Conservation (phyloP, 1,140 invertebrate species). For the Orchestia grillus region DNA sequence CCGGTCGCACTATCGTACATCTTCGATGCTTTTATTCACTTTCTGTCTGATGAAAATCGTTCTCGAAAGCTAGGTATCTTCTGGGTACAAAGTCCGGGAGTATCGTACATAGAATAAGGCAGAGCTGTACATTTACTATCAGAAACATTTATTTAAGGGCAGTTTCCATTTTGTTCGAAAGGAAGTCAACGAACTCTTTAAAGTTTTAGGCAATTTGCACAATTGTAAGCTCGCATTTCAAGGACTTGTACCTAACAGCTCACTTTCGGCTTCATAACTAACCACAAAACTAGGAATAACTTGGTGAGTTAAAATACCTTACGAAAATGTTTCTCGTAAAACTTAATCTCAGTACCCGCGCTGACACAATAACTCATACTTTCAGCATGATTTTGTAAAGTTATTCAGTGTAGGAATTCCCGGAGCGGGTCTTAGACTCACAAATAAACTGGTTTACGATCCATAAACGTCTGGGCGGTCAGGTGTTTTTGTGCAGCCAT, state of each 20-base stretch:
- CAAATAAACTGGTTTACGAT: conserved; percentile 56
- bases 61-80: background rate
- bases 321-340: conserved; percentile 7
- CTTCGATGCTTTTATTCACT: background rate
- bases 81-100: background rate
- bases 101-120: background rate
- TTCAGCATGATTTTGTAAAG: conserved; percentile 27
- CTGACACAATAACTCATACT: conserved; percentile 45
- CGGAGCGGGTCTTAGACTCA: background rate
- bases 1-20: background rate
- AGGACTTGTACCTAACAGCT: background rate
- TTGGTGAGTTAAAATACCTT: background rate
- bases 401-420: conserved; percentile 45
- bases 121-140: no score
- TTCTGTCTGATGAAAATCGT: background rate
- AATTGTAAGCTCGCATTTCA: background rate
- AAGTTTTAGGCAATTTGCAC: background rate
- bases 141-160: no score
- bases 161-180: background rate
- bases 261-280: background rate
- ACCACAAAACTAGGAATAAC: background rate
- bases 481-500: conserved; percentile 31
- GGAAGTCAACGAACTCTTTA: background rate
- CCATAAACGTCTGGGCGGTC: conserved; percentile 15
- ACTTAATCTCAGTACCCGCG: background rate